Evolutionary conservation across 2,888 invertebrate species (phyloP).

Genomic region (Byasa hedistus): DNA sequence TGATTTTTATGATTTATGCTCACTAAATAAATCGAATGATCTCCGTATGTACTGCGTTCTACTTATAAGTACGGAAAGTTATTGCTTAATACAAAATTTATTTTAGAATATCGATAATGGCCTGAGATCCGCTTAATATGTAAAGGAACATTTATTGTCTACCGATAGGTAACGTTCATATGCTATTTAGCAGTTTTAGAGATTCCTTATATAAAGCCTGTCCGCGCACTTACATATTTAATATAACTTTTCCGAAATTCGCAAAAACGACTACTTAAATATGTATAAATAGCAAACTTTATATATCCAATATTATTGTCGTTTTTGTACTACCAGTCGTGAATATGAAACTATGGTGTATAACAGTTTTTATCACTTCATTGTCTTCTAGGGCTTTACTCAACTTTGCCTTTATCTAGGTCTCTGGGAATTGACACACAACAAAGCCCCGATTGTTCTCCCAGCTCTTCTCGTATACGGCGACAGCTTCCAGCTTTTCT

Average conservation of each 20-base stretch:
- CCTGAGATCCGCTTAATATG: conserved; percentile 15
- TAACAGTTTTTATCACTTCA: not conserved
- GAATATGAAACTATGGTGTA: conserved; percentile 26
- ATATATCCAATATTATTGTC: conserved; percentile 60
- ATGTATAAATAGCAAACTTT: conserved; percentile 36
- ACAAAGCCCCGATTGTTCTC: conserved; percentile 41
- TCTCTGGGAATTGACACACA: not conserved
- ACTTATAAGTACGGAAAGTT: not conserved
- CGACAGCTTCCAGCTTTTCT: not conserved
- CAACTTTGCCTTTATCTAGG: not conserved
- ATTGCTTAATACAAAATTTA: not conserved
- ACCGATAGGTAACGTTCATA: conserved; percentile 10
- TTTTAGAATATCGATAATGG: conserved; percentile 4
- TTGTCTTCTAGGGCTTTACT: conserved; percentile 1
- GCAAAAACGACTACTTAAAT: conserved; percentile 33
- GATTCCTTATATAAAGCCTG: conserved; percentile 35
- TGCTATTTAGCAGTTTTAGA: conserved; percentile 29
- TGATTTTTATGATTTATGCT: too few relatives aligned
- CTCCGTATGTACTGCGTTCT: too few relatives aligned
- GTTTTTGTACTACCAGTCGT: conserved; percentile 62
- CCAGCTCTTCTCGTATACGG: conserved; percentile 30
- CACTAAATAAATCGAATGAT: too few relatives aligned
- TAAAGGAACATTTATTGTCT: conserved; percentile 22
- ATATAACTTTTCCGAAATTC: conserved; percentile 22
- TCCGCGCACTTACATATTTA: conserved; percentile 7